Base-by-base conservation (phyloP, 2,113 vertebrate genomes). In the Rana temporaria region DNA sequence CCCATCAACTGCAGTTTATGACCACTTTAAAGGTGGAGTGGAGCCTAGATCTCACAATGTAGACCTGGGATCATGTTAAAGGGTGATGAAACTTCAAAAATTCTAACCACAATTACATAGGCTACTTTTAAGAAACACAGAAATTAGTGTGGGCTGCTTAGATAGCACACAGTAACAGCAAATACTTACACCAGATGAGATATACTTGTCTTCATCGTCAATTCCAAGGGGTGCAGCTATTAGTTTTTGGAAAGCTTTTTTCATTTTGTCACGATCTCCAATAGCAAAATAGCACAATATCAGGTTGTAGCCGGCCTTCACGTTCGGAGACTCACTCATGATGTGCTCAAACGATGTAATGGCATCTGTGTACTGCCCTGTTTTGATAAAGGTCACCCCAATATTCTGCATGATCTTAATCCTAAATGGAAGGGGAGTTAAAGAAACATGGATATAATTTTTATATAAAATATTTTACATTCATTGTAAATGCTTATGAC, bases 391-490 rank as follows among this genome's bases (percentile, higher is more conserved):
- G 0, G 96, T 95, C 75, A 97, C 88, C n/a, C 96, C 97, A 9
- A 99, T 98, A 76, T 99, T 99, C 92, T 98, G 95, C 96, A 98
- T 97, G 88, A 99, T 96, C 91, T 98, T 99, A 88, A 99, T 97
- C 90, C 98, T 97, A 85, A 86, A 88, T 5, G 74, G 64, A 84
- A 18, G 81, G 0, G n/a, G 3, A 56, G 48, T 70, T 5, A 53
- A 12, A 22, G 38, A 69, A n/a, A 52, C 26, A 30, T 30, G 26
- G 26, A 42, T 42, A 42, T 9, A 42, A 42, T 42, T 42, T 42
- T 42, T 42, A 42, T 42, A 42, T 42, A 22, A 30, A 30, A 30
- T 30, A 30, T 30, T 30, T 3, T 30, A 30, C n/a, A 30, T 1
- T 30, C 26, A 30, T 30, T 30, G 26, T 30, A 30, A 63, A 68